Evolutionary conservation across 1,140 invertebrate genomes (phyloP).

Genomic region (Bombyx mandarina): DNA sequence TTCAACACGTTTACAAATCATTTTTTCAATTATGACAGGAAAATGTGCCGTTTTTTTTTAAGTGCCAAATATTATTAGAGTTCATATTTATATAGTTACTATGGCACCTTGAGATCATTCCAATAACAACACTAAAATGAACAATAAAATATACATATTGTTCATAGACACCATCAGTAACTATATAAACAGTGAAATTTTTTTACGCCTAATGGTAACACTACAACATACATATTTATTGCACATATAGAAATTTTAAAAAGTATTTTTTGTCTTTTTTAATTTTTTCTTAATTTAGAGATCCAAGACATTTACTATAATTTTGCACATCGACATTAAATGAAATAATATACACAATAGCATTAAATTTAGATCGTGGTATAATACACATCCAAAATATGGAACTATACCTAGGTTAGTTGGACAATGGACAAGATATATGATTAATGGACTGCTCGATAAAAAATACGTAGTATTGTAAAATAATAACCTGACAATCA

Average conservation of each 20-base stretch:
- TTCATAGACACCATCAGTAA: constrained; percentile 33
- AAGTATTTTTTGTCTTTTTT: constrained; percentile 68
- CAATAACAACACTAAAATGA: constrained; percentile 41
- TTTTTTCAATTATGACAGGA: constrained; percentile 65
- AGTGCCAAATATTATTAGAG: constrained; percentile 67
- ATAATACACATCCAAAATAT: constrained; percentile 69
- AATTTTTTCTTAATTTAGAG: constrained; percentile 59
- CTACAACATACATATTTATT: constrained; percentile 73
- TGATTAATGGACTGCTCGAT: constrained; percentile 56
- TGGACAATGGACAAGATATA: constrained; percentile 65
- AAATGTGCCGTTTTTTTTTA: constrained; percentile 65
- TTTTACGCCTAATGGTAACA: constrained; percentile 69
- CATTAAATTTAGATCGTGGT: constrained; percentile 62
- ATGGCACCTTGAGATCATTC: constrained; percentile 54
- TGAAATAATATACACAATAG: constrained; percentile 70
- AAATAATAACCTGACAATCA: constrained; percentile 53
- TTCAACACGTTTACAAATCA: constrained; percentile 68
- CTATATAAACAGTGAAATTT: constrained; percentile 46
- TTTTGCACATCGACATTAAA: constrained; percentile 68
- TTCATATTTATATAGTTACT: constrained; percentile 48
- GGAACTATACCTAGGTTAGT: constrained; percentile 65
- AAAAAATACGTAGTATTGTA: constrained; percentile 32
- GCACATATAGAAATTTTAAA: constrained; percentile 72
- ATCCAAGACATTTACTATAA: constrained; percentile 71
- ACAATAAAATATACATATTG: constrained; percentile 30